Percentiles rank a stretch among this genome's conserved stretches.
phyloP scores from a whole-genome alignment of 2,113 vertebrate genomes.

The Cryptotis parvus region DNA sequence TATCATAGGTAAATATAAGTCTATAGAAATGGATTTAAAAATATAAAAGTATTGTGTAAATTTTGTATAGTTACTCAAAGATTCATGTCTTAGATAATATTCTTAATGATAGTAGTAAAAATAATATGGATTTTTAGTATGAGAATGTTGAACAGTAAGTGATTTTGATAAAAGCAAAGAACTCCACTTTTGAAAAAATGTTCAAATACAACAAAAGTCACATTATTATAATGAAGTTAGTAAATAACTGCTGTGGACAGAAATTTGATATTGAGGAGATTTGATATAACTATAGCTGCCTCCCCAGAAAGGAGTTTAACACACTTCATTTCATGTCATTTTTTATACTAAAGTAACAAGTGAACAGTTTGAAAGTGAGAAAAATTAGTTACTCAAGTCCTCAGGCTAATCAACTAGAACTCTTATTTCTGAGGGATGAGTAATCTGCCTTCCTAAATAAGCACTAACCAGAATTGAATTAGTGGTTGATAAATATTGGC shows the following conservation, averaged over 20 bases:
- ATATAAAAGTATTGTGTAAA: conserved; percentile 39
- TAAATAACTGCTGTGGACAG: not conserved
- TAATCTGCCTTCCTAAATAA: not conserved
- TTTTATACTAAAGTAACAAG: no score
- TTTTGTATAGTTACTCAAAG: conserved; percentile 31
- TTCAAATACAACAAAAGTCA: not conserved
- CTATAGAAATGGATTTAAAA: not conserved
- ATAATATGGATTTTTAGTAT: not conserved
- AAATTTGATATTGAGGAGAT: not conserved
- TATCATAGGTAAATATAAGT: conserved; percentile 51
- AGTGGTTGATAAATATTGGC: not conserved
- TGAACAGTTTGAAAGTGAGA: no score
- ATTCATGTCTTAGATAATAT: conserved; percentile 13
- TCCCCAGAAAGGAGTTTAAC: no score
- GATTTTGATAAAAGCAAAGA: not conserved
- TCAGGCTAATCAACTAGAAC: no score
- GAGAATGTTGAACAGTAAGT: not conserved
- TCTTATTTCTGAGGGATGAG: no score
- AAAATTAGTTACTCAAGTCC: no score
- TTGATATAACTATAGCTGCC: no score
- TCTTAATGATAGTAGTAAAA: not conserved
- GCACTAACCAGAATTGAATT: not conserved
- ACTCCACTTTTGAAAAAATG: not conserved
- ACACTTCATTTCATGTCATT: no score
- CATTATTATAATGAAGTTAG: not conserved